Evolutionary conservation across 2,888 invertebrate species (phyloP).

Genomic region (Cephus pygmeus): DNA sequence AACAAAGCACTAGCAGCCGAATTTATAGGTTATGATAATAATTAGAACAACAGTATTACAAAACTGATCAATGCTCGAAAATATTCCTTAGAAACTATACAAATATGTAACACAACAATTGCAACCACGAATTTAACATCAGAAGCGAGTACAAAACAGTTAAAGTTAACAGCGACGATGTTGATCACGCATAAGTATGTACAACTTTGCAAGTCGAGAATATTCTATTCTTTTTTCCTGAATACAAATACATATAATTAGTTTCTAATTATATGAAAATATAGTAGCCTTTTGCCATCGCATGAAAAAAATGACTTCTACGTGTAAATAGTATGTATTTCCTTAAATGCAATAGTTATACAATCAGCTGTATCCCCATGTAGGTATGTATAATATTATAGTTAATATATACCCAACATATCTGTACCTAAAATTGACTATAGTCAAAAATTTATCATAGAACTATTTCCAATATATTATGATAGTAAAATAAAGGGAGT

Average conservation of each 20-base stretch:
- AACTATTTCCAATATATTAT: not conserved
- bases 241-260: not conserved
- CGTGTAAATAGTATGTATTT: not conserved
- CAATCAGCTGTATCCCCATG: not conserved
- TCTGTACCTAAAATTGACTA: not conserved
- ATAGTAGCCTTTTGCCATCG: not conserved
- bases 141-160: not conserved
- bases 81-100: not conserved
- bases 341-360: not conserved
- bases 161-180: not conserved
- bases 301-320: not conserved
- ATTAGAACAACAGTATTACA: not conserved
- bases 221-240: not conserved
- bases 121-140: not conserved
- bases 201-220: not conserved
- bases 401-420: not conserved
- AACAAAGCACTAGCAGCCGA: not conserved
- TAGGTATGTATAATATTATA: not conserved
- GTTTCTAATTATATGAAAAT: not conserved
- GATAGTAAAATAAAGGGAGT: not conserved
- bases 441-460: not conserved
- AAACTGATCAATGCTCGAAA: not conserved
- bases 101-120: not conserved
- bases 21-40: not conserved
- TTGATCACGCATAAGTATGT: not conserved